phyloP scores from a whole-genome alignment of 2,113 vertebrate species.

The Cranoglanis bouderius region DNA sequence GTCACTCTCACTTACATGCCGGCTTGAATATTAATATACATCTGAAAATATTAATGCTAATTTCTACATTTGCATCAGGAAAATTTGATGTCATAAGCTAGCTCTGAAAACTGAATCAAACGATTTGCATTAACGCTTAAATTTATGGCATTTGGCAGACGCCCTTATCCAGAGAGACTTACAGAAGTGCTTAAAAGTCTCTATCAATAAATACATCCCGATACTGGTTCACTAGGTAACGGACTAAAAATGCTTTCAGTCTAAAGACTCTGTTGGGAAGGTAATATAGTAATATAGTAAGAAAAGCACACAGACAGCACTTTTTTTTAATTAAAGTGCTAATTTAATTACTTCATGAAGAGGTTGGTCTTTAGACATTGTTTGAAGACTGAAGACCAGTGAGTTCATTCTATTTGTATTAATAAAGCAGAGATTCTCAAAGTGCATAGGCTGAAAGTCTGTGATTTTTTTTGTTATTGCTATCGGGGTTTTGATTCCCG shows the following conservation, averaged over 20 bases:
- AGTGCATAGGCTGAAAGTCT: background rate
- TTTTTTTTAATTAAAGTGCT: background rate
- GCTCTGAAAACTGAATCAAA: background rate
- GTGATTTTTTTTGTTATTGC: background rate
- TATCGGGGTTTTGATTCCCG: too few relatives aligned
- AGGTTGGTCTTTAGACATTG: background rate
- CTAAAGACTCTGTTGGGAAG: background rate
- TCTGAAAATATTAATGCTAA: background rate
- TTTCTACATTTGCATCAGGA: background rate
- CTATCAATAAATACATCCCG: background rate
- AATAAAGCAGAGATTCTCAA: background rate
- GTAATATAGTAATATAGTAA: too few relatives aligned
- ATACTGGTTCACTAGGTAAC: background rate
- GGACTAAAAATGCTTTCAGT: too few relatives aligned
- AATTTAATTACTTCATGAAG: background rate
- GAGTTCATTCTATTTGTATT: background rate
- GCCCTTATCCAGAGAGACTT: background rate
- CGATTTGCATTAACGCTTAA: background rate
- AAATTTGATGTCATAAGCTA: background rate
- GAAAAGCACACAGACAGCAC: background rate
- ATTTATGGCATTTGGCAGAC: background rate
- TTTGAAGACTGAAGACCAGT: too few relatives aligned
- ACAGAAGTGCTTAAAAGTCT: background rate
- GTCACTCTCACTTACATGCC: conserved; percentile 16
- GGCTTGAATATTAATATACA: conserved; percentile 31